Evolutionary conservation across 2,797 vertebrate species (phyloP), one percentile per base, ranked within the genome.

Genomic region (Hipposideros larvatus): DNA sequence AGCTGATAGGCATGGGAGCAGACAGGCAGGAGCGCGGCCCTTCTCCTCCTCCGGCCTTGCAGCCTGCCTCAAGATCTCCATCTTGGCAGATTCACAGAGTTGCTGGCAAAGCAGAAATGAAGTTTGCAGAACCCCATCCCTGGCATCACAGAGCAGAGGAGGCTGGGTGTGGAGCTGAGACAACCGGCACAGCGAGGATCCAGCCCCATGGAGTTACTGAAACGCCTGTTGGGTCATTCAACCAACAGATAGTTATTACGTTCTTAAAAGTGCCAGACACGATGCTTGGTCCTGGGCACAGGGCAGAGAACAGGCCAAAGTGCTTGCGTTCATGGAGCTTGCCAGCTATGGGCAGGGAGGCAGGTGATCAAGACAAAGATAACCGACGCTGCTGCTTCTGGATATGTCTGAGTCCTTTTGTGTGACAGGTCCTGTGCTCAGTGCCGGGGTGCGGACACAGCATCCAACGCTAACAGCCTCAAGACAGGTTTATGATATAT

Each of bases 371-470:
- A 7, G 68, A 82, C 41, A 11, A 4, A 34, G 24, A 48, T 3
- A 1, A 1, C 4, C 0, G 0, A 5, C 5, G 57, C 55, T 18
- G 0, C 48, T 61, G 66, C 37, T 65, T 75, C n/a, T 28, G 28
- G 80, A 10, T 15, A 31, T 1, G 3, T n/a, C 86, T 4, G 24
- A 55, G 78, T 3, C 28, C n/a, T 28, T 55, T 41, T 22, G 31
- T 22, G 11, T 41, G 48, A 41, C 18, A 11, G 48, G 48, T 61
- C 28, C 63, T 13, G 41, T 4, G 46, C 57, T 37, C 22, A 11
- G 9, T 11, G 37, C n/a, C 21, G 26, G 46, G 34, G 3, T 4
- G 22, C 31, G 15, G n/a, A 46, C 79, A 15, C 48, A 16, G 37
- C 11, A 28, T 75, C 57, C 31, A 41, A 7, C 48, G 22, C 34